Evolutionary conservation across 1,140 invertebrate species (phyloP), one percentile per base, ranked within the genome.

Genomic region (Solenopsis invicta): DNA sequence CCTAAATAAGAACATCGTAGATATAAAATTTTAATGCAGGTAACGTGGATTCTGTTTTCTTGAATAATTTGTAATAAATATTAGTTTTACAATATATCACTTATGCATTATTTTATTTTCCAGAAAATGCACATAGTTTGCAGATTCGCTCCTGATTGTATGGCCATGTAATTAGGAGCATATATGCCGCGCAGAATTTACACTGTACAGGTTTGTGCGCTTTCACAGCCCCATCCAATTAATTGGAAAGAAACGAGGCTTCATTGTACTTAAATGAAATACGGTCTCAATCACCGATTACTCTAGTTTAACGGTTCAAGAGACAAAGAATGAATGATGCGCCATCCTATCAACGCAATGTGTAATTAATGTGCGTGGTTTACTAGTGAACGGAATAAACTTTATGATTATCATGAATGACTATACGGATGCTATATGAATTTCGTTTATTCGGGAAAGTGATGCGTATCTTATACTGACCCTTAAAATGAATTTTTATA

Each of bases 401-500:
- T 85, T 74, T 59, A 48, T 54, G 45, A 50, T 77, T 64, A 85
- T 76, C 21, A 48, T 37, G 45, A 85, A 59, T 76, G 82, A 77
- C 48, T 78, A 24, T 64, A 85, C 13, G 21, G 10, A 71, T 37
- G 12, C n/a, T 75, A 64, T 29, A 21, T 24, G 12, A 76, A 85
- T 62, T 64, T 21, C n/a, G 29, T 48, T 76, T 76, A 62, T 21
- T 76, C 66, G 37, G 3, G 18, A 45, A 71, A 82, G 52, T 72
- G 50, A 59, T 13, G 45, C 52, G 78, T 82, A 71, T 80, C 77
- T 67, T 52, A 59, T 45, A 82, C n/a, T 67, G 34, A 67, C 37
- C 18, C 62, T 80, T 56, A 59, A 34, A 52, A 56, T 69, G 34
- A 82, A 82, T 82, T 82, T 82, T 82, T 82, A 82, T 82, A 82